Base-by-base conservation (phyloP, 2,888 invertebrate genomes). In the Epinotia demarniana region DNA sequence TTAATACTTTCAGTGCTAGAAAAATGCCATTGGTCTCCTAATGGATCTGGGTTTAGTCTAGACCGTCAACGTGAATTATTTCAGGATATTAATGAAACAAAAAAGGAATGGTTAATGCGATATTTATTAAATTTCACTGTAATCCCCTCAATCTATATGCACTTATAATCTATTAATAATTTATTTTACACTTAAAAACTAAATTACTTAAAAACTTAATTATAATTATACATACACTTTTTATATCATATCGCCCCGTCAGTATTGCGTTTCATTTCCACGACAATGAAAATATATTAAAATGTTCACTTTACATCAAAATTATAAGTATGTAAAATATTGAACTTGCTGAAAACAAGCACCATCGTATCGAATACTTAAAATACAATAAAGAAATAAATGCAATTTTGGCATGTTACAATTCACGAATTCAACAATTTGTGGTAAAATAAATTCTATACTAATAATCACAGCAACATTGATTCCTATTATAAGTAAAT, bases 81-180 rank as follows among this genome's bases (percentile, higher is more conserved):
- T 39, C 5, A 49, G 27, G 6, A 16, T 49, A 68, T 46, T 39
- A 77, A 72, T 78, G 82, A 82, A 81, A 86, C 83, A 83, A 82
- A 80, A 83, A 75, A 78, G 16, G 16, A 91, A 88, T 92, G 92
- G 90, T 91, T 93, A 93, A 93, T 94, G 91, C 91, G 89, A 90
- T 93, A 92, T 94, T 94, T 94, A 94, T 93, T 93, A 90, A 92
- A 90, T 91, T 93, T 93, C 93, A 93, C 91, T 92, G 92, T 92
- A 89, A 90, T 92, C 88, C 91, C 86, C 88, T 90, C 92, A 89
- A 89, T 90, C 92, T 92, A 92, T 92, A 90, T 90, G 89, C 90
- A 89, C 92, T 92, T 93, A 92, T 81, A 87, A 85, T 86, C 83
- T 84, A 91, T 85, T 89, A 93, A 93, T 94, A 93, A 92, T 92